phyloP scores from a whole-genome alignment of 1,140 invertebrate species.

The Danaus melanippus region DNA sequence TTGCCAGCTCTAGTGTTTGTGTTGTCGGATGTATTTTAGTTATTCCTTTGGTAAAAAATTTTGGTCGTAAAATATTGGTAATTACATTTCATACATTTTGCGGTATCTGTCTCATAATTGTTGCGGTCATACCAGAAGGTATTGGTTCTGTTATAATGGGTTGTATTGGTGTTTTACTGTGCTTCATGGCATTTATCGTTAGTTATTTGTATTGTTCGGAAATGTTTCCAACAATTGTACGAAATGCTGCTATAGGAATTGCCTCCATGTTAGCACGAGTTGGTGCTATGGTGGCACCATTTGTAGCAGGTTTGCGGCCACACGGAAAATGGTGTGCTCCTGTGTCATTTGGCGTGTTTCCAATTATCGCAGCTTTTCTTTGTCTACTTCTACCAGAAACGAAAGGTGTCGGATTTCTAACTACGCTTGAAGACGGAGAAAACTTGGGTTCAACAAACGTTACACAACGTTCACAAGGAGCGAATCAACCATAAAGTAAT shows the following conservation, averaged over 20 bases:
- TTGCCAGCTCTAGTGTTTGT: conserved; percentile 75
- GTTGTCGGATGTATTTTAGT: conserved; percentile 75
- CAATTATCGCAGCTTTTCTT: conserved; percentile 76
- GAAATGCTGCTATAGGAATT: conserved; percentile 78
- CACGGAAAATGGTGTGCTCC: conserved; percentile 76
- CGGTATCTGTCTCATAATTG: conserved; percentile 73
- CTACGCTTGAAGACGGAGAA: conserved; percentile 84
- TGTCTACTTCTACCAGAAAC: conserved; percentile 84
- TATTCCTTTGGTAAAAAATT: conserved; percentile 75
- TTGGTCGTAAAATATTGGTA: conserved; percentile 74
- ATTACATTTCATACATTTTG: conserved; percentile 72
- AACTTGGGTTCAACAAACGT: conserved; percentile 11
- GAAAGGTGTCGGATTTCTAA: conserved; percentile 78
- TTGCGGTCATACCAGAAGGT: conserved; percentile 69
- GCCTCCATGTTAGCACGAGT: conserved; percentile 78
- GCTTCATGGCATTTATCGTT: conserved; percentile 76
- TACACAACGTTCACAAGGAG: no score
- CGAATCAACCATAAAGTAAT: no score
- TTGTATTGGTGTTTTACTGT: conserved; percentile 77
- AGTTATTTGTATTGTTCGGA: conserved; percentile 79
- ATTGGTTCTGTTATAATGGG: conserved; percentile 71
- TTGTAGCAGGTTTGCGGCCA: conserved; percentile 67
- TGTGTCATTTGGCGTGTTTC: conserved; percentile 78
- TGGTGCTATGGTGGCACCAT: conserved; percentile 78
- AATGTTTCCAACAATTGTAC: conserved; percentile 78